Percentiles rank a stretch among this genome's conserved stretches.
phyloP scores from a whole-genome alignment of 2,113 vertebrate genomes.

The crab-eating macaque (Macaca fascicularis) region T2T-MFA8v1.1 NC_088379.1:178977001-178977500 shows the following conservation, averaged over 20 bases:
- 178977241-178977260: constrained; percentile 8
- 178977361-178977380: not conserved
- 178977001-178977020: constrained; percentile 44
- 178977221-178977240: constrained; percentile 50
- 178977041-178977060: constrained; percentile 58
- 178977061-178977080: constrained; percentile 50
- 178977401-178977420: not conserved
- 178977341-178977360: not conserved
- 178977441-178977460: constrained; percentile 24
- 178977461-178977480: constrained; percentile 57
- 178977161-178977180: constrained; percentile 54
- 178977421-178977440: not conserved
- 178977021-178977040: constrained; percentile 52
- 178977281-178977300: not conserved
- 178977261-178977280: constrained; percentile 15
- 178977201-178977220: constrained; percentile 20
- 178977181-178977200: constrained; percentile 45
- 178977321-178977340: constrained; percentile 13
- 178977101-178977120: constrained; percentile 57
- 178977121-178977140: constrained; percentile 49
- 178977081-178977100: constrained; percentile 46
- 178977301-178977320: not conserved
- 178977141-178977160: constrained; percentile 47
- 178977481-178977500: constrained; percentile 69
- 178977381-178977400: not conserved